Conservation (phyloP, 2,113 vertebrate species). For the Pelvicachromis taeniatus region DNA sequence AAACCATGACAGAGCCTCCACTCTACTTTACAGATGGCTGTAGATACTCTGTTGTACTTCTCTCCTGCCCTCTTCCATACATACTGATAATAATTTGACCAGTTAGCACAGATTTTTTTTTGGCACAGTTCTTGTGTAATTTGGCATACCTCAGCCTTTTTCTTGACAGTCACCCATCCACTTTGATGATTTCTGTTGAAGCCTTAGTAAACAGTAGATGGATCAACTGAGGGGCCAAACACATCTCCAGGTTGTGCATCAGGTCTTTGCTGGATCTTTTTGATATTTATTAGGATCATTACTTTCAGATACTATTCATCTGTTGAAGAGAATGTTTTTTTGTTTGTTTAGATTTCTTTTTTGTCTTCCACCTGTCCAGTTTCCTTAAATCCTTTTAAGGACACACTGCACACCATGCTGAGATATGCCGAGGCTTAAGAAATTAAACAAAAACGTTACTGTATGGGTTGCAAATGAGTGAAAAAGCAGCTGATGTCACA, state of each 20-base stretch:
- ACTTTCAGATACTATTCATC: background rate
- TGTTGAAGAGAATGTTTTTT: background rate
- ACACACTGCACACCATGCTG: background rate
- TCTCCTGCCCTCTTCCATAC: background rate
- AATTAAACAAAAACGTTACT: background rate
- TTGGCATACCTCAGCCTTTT: background rate
- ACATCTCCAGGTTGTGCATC: rapidly evolving
- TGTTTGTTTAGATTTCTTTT: background rate
- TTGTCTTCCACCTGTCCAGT: background rate
- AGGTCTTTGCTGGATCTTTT: background rate
- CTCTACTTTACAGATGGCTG: background rate
- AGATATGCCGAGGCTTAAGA: background rate
- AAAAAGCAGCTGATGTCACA: background rate
- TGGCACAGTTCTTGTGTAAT: background rate
- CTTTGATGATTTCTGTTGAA: background rate
- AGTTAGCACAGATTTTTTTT: background rate
- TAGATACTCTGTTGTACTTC: background rate
- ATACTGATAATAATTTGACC: background rate
- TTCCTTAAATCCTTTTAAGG: background rate
- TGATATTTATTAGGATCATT: background rate
- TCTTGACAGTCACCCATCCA: background rate
- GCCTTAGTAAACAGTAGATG: background rate
- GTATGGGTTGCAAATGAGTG: background rate
- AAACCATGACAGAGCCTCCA: background rate
- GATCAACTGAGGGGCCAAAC: background rate